Conservation (phyloP, 2,113 vertebrate genomes). For the Ancistrus triradiatus region DNA sequence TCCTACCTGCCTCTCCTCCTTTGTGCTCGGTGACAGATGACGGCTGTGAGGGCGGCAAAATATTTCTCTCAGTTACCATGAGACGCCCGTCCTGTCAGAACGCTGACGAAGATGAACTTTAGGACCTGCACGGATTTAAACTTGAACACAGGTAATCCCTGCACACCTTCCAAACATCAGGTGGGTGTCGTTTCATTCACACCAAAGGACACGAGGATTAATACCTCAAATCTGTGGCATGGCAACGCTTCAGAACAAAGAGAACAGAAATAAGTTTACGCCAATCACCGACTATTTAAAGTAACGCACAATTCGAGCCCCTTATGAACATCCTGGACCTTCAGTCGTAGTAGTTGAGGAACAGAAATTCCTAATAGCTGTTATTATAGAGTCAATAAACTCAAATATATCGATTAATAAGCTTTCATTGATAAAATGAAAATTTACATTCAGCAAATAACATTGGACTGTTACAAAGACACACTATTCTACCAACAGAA, state of each 20-base stretch:
- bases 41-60: constrained; percentile 35
- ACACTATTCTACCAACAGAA: no score
- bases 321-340: no score
- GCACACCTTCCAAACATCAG: constrained; percentile 5
- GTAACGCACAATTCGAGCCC: no score
- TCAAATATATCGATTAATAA: no score
- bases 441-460: no score
- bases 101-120: constrained; percentile 33
- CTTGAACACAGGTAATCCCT: constrained; percentile 45
- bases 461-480: no score
- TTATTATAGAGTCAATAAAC: no score
- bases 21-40: constrained; percentile 41
- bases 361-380: no score
- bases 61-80: constrained; percentile 41
- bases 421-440: no score
- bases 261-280: no score
- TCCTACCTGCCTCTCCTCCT: constrained; percentile 17
- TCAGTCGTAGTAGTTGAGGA: no score
- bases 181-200: constrained; percentile 13
- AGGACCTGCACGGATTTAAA: constrained; percentile 37
- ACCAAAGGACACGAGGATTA: constrained; percentile 4
- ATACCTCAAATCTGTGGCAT: constrained; percentile 10
- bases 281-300: no score
- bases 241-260: constrained; percentile 2
- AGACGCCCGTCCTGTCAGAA: constrained; percentile 31